Base-by-base conservation (phyloP, 2,113 vertebrate species). In the Nestor notabilis region DNA sequence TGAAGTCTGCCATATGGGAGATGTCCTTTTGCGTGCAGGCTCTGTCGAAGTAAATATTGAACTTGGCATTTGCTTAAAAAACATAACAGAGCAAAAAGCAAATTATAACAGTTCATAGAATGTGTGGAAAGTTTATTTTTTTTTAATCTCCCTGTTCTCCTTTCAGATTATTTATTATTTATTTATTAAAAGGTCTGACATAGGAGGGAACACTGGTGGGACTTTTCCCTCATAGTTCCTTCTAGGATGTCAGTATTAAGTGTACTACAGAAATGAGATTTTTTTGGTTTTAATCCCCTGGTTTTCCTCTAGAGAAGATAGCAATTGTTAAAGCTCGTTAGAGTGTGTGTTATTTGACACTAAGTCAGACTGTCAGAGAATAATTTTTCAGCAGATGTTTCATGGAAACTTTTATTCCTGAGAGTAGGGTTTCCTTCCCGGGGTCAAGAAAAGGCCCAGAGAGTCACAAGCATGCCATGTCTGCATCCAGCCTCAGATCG, bases 41-140 rank as follows among this genome's bases (percentile, higher is more conserved):
- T 88, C 37, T 69, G 60, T 91, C 13, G 7, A 95, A 96, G 86
- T 70, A 96, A 96, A 96, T 84, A 89, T 84, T 85, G 77, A 88
- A 77, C 58, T 95, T 94, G 90, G 84, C 89, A 74, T 91, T 95
- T 89, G 44, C 37, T 75, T 97, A 60, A 76, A 89, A 96, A 96
- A 75, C 37, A 19, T 83, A 91, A 92, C 44, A 55, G 55, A 87
- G 72, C 13, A 50, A 76, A 85, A 88, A 12, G 3, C 33, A 64
- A 93, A 74, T 86, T 15, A 52, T 46, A 72, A 44, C 77, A 13
- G 2, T 94, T 96, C 96, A 65, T 53, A 94, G 65, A 83, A 66
- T 71, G 50, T 90, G 60, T 93, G 84, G 70, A 81, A 93, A 93
- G 58, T 85, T 87, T 93, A 72, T 95, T 87, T 96, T 93, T 93